Base-by-base conservation (phyloP, 2,888 invertebrate species). In the Mesorhabditis belari region DNA sequence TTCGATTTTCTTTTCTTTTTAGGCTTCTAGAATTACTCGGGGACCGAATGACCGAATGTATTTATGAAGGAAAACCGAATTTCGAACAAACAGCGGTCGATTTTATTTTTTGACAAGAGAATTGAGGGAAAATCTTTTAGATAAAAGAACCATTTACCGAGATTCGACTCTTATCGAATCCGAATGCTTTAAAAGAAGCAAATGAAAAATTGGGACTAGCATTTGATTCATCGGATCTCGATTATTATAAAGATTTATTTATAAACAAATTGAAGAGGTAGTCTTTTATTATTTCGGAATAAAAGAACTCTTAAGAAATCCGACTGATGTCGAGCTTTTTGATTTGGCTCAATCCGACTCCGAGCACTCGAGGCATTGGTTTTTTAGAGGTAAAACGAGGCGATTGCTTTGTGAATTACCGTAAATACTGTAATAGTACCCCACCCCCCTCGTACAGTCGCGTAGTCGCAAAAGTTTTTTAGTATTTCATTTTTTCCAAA, bases 301-400 rank as follows among this genome's bases (percentile, higher is more conserved):
- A 51, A 9, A 5, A n/a, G n/a, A 51, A 4, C 17, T n/a, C 24
- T 88, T 89, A 76, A 86, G 94, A 59, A 91, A 96, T 84, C 96
- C 96, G 23, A 95, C 95, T 0, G 93, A 91, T 80, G 94, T 96
- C 0, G 96, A 98, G 82, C 88, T 94, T 77, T 95, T 96, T 84
- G 96, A 96, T 85, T 87, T 96, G 73, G 96, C 96, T 3, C 96
- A 98, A 83, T 83, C 71, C 44, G 77, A 77, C 69, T 85, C 94
- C 82, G 96, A 98, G 82, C 96, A 98, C 83, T 93, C 93, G 65
- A 87, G 96, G 4, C 96, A 98, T 85, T 96, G 96, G 96, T 96
- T 96, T 84, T 96, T 96, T 83, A 91, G 91, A 77, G 86, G 86
- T 76, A 81, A 82, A 79, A 87, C 92, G 85, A 82, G 90, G 54